phyloP scores from a whole-genome alignment of 2,888 invertebrate species.

The Drosophila pegasa region DNA sequence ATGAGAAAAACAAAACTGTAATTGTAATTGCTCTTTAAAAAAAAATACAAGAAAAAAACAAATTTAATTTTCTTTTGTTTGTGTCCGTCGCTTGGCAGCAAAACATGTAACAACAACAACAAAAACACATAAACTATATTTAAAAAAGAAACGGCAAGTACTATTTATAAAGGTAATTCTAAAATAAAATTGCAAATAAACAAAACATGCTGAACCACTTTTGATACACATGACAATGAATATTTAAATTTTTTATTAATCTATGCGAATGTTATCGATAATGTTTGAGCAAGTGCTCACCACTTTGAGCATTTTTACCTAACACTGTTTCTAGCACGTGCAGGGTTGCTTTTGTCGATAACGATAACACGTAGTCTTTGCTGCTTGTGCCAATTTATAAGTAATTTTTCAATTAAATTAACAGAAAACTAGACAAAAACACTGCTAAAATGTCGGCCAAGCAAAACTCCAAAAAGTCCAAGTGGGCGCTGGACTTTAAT shows the following conservation, averaged over 20 bases:
- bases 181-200: slow-evolving; percentile 69
- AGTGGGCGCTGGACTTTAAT: slow-evolving; percentile 88
- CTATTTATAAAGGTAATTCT: slow-evolving; percentile 71
- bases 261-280: slow-evolving; percentile 6
- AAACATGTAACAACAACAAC: slow-evolving; percentile 39
- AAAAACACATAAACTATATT: slow-evolving; percentile 44
- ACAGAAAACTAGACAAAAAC: slow-evolving; percentile 22
- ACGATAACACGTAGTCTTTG: slow-evolving; percentile 32
- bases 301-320: background rate
- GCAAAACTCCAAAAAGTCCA: slow-evolving; percentile 85
- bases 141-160: slow-evolving; percentile 59
- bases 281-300: background rate
- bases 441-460: slow-evolving; percentile 81
- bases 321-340: slow-evolving; percentile 20
- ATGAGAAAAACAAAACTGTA: slow-evolving; percentile 76
- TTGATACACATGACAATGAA: slow-evolving; percentile 18
- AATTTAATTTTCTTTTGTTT: slow-evolving; percentile 63
- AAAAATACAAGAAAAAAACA: slow-evolving; percentile 63
- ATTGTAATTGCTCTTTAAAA: slow-evolving; percentile 77
- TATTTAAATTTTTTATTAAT: slow-evolving; percentile 1
- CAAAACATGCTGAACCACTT: slow-evolving; percentile 25
- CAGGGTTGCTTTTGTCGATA: slow-evolving; percentile 46
- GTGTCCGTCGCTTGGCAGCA: slow-evolving; percentile 61
- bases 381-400: slow-evolving; percentile 41
- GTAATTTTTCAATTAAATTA: slow-evolving; percentile 55